Conservation (phyloP, 1,140 invertebrate species). For the Bombus haemorrhoidalis region DNA sequence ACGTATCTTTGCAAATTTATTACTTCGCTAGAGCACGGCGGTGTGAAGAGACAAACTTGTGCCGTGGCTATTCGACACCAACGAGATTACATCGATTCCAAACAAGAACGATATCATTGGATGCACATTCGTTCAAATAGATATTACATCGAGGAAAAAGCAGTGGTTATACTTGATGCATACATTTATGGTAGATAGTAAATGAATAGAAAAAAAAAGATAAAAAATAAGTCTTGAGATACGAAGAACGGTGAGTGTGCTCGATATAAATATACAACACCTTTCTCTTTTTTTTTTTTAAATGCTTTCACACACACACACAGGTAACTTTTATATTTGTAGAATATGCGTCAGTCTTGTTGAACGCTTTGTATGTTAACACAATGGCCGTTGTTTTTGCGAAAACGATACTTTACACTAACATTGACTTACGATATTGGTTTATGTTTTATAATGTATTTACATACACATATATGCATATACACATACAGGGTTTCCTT, state of each 20-base stretch:
- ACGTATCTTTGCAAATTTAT: slow-evolving; percentile 14
- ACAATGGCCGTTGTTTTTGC: background rate
- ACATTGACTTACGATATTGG: background rate
- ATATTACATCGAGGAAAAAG: slow-evolving; percentile 5
- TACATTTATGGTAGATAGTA: background rate
- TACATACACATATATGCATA: background rate
- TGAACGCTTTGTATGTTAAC: background rate
- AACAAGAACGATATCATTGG: slow-evolving; percentile 47
- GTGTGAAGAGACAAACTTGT: background rate
- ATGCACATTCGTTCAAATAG: slow-evolving; percentile 34
- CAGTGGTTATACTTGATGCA: slow-evolving; percentile 25
- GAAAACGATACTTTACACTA: background rate
- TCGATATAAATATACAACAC: background rate
- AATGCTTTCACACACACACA: background rate
- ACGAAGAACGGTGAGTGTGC: background rate
- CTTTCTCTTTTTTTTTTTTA: background rate
- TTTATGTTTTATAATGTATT: background rate
- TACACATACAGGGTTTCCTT: background rate
- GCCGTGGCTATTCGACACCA: slow-evolving; percentile 17
- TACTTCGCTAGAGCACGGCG: background rate
- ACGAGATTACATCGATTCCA: slow-evolving; percentile 32
- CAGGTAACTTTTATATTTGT: background rate
- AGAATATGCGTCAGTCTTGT: slow-evolving; percentile 2
- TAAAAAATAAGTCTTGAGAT: background rate
- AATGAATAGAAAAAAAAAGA: background rate